These are phyloP conservation scores for Hypsopygia costalis DNA, from an alignment of 2,888 invertebrate species.

Conservation along the genomic window DNA sequence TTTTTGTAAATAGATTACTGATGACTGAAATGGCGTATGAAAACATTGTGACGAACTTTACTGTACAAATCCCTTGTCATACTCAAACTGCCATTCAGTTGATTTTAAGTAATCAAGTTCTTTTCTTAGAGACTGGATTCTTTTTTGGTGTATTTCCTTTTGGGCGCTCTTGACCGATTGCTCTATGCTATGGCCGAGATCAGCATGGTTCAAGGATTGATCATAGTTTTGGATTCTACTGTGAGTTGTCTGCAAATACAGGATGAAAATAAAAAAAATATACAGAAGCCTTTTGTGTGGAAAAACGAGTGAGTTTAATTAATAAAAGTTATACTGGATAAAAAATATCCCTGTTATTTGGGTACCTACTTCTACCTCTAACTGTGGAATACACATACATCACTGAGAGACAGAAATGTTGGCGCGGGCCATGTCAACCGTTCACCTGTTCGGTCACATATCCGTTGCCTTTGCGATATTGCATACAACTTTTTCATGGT, in stretches of 20 bases:
- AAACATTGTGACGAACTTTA: slow-evolving; percentile 57
- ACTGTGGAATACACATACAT: no score
- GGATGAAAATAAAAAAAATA: no score
- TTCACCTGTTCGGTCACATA: no score
- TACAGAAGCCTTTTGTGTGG: no score
- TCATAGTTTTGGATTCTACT: slow-evolving; percentile 59
- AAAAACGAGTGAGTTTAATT: no score
- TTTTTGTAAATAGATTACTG: slow-evolving; percentile 46
- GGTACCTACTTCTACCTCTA: no score
- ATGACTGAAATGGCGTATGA: slow-evolving; percentile 61
- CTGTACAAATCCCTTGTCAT: slow-evolving; percentile 84
- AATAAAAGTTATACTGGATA: no score
- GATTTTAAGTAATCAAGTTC: slow-evolving; percentile 88
- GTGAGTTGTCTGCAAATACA: slow-evolving; percentile 44
- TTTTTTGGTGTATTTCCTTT: slow-evolving; percentile 85
- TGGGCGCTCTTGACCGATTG: slow-evolving; percentile 77
- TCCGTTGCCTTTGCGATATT: no score
- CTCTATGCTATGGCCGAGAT: slow-evolving; percentile 76
- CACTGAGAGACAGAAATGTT: no score
- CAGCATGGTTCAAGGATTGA: slow-evolving; percentile 73
- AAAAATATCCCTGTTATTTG: no score
- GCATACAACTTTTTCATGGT: no score
- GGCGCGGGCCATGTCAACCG: no score
- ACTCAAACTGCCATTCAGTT: slow-evolving; percentile 90
- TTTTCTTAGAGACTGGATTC: slow-evolving; percentile 85